A percentile compares a stretch with the other conserved stretches of the same genome.
Evolutionary conservation across 2,888 invertebrate genomes (phyloP).

Genomic region (Oscheius sp.): DNA sequence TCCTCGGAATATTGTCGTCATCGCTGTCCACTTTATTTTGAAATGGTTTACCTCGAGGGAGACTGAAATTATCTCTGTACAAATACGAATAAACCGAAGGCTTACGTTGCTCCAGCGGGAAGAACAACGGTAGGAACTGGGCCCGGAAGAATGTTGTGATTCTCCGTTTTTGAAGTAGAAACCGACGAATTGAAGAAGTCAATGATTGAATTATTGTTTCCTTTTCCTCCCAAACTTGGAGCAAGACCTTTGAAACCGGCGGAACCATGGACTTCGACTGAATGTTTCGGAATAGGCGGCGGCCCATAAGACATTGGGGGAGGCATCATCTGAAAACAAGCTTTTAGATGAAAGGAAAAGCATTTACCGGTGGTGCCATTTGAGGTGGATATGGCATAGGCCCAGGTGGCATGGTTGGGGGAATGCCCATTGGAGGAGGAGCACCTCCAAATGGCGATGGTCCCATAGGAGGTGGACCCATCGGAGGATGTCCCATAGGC

Average conservation of each 20-base stretch:
- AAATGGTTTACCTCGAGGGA: not conserved
- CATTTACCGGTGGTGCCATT: not conserved
- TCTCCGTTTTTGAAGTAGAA: not conserved
- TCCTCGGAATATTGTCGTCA: constrained; percentile 31
- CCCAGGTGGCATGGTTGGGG: not conserved
- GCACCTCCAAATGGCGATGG: not conserved
- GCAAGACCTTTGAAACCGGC: constrained; percentile 31
- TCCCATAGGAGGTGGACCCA: not conserved
- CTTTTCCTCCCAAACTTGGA: constrained; percentile 31
- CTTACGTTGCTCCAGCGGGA: constrained; percentile 3
- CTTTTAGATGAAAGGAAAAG: not conserved
- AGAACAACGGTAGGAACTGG: constrained; percentile 16
- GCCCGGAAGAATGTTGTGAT: not conserved
- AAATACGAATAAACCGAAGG: not conserved
- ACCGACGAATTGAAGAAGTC: constrained; percentile 13
- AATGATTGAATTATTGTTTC: constrained; percentile 11
- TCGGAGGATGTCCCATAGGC: not conserved
- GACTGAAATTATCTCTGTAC: constrained; percentile 2
- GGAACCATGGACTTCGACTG: constrained; percentile 20
- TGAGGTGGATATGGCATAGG: not conserved
- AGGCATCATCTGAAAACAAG: not conserved
- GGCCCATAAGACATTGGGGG: not conserved
- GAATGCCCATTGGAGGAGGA: constrained; percentile 6
- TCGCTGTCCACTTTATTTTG: not conserved
- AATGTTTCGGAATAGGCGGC: constrained; percentile 2